Evolutionary conservation across 2,797 vertebrate species (phyloP), one percentile per base, ranked within the genome.

Genomic region (Pagetopsis macropterus): DNA sequence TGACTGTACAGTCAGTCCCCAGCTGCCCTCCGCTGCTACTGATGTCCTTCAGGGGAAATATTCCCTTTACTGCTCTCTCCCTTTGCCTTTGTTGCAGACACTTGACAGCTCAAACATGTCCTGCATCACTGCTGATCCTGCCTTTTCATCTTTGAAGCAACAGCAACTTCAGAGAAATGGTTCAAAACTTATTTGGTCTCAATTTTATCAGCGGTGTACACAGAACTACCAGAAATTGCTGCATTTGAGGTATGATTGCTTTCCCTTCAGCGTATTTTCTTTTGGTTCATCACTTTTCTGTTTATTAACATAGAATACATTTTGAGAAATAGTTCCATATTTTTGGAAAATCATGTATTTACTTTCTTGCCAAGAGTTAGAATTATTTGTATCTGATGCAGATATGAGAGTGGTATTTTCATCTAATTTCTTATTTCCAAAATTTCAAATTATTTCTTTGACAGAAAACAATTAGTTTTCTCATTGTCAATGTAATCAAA

Each of bases 21-120:
- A n/a, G 74, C 56, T 11, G 41, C 50, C 54, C 58, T 33, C 33
- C 52, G 16, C 67, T 63, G 56, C 78, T 44, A 15, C 71, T 72
- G 72, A 79, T 78, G 70, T 73, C 56, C 80, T 72, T 83, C 76
- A 65, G 82, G 84, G 70, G 76, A 76, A 72, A 86, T 68, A 84
- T 84, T 82, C 85, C 64, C 81, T 78, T 67, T 70, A 69, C 75
- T 75, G 74, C 65, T 75, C 65, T 31, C 64, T 27, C 46, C 45
- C 51, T 66, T 52, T 72, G 61, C 78, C 70, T 84, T 40, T 81
- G 61, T 63, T 58, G 64, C 55, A 67, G 78, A 78, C 68, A 82
- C 70, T 68, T 84, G 64, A 89, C 86, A 87, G 85, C 70, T 68
- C 61, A 82, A 54, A 66, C 61, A 54, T 71, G 71, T 75, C 75